Evolutionary conservation across 92 coral and sea anemone genomes (phyloP), one percentile per base, ranked within the genome.

Genomic region (Nematostella vectensis): DNA sequence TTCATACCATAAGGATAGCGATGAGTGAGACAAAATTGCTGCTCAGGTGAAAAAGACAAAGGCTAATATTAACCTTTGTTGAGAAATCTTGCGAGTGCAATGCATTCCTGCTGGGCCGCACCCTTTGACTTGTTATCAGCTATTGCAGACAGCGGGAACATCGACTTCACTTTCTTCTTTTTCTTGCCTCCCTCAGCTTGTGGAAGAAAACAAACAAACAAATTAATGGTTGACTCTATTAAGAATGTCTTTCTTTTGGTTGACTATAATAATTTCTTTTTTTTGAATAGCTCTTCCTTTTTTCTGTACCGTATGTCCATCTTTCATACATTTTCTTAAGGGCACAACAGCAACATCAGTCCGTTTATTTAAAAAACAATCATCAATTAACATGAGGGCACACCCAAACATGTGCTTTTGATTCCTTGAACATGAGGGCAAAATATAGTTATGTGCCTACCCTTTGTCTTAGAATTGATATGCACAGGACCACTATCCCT

Each of bases 111-210:
- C 51, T 81, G 87, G 24, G 91, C 44, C 13, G 64, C 70, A 44
- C 59, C 61, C 61, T 78, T 79, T 20, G 96, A 71, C 53, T 68
- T 87, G 78, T 83, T 93, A 67, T 87, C 94, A 27, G 94, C 96
- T 15, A 79, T 63, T 26, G 98, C 98, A 38, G 98, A 91, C 27
- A 91, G 33, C 16, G 98, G 98, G 30, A 91, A 82, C 96, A 91
- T 74, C 1, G 98, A 91, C 62, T 91, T 91, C 54, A 70, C 78
- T 64, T 87, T 91, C 69, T 73, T 91, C 76, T 75, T 91, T 70
- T 74, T 91, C 70, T 87, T 82, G 40, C 77, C 63, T 22, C 54
- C 65, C 19, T 66, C 67, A 47, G 72, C 58, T 48, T 57, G 29
- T 40, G 11, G 8, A 26, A 37, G 20, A 21, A 30, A 0, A 3